A percentile compares a stretch with the other conserved stretches of the same genome.
Evolutionary conservation across 2,888 invertebrate genomes (phyloP).

Genomic region (Deroplatys truncata): DNA sequence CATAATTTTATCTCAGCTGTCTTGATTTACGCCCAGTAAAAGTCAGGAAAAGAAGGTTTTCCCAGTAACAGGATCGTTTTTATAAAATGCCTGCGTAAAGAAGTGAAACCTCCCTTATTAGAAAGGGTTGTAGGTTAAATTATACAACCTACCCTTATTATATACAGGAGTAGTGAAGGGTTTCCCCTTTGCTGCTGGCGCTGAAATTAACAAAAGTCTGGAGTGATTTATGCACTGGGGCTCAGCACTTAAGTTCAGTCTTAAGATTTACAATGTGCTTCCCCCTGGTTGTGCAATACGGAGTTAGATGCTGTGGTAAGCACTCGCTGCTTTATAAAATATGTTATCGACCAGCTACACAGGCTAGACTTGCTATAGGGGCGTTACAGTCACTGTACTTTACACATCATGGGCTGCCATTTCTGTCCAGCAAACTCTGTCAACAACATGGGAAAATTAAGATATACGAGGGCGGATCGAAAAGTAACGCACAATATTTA

Average conservation of each 20-base stretch:
- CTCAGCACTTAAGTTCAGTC: slow-evolving; percentile 1
- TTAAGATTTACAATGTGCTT: not conserved
- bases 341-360: not conserved
- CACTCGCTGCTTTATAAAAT: not conserved
- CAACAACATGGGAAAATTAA: too few species aligned
- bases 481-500: too few species aligned
- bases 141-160: slow-evolving; percentile 1
- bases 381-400: too few species aligned
- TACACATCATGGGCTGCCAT: too few species aligned
- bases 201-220: slow-evolving; percentile 8
- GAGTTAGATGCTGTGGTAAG: not conserved
- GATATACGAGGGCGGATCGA: too few species aligned
- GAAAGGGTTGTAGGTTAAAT: slow-evolving; percentile 11
- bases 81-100: slow-evolving; percentile 11
- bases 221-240: slow-evolving; percentile 3
- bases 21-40: slow-evolving; percentile 12
- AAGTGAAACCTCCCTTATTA: not conserved
- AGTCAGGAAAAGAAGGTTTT: not conserved
- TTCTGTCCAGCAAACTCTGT: too few species aligned
- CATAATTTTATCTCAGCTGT: too few species aligned
- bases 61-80: slow-evolving; percentile 12
- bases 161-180: not conserved
- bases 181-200: not conserved
- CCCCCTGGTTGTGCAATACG: not conserved
- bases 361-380: too few species aligned